Evolutionary conservation across 2,797 vertebrate genomes (phyloP).

Genomic region (Tenualosa ilisha): DNA sequence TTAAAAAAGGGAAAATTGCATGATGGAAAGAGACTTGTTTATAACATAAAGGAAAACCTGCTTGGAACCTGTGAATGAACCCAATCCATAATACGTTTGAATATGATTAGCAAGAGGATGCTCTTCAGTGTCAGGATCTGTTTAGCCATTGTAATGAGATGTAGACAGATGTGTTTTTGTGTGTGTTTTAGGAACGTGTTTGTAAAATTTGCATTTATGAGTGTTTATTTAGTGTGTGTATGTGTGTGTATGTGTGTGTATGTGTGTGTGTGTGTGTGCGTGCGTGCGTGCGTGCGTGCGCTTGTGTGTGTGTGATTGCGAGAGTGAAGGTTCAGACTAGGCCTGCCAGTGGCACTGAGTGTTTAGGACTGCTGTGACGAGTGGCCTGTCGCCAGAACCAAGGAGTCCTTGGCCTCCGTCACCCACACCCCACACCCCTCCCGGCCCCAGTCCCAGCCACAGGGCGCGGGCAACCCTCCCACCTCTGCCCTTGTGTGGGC

Average conservation of each 20-base stretch:
- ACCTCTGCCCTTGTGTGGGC: background rate
- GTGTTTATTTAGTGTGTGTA: background rate
- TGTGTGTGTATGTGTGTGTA: background rate
- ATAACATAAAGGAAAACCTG: background rate
- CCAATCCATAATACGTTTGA: background rate
- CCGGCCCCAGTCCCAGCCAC: conserved; percentile 38
- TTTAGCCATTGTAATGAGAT: background rate
- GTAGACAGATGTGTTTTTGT: background rate
- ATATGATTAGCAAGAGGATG: background rate
- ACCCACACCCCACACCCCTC: conserved; percentile 27
- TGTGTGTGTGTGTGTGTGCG: background rate
- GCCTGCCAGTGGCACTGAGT: background rate
- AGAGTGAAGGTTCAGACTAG: background rate
- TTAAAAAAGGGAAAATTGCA: background rate
- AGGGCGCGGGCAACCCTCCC: conserved; percentile 16
- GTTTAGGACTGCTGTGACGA: conserved; percentile 36
- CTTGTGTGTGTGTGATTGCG: background rate
- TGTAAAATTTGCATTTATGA: background rate
- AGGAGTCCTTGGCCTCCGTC: conserved; percentile 31
- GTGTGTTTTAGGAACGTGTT: background rate
- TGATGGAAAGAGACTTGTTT: background rate
- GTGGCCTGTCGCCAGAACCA: conserved; percentile 41
- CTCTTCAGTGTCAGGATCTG: conserved; percentile 2
- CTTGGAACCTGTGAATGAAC: background rate
- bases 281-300: background rate